Evolutionary conservation across 1,140 invertebrate genomes (phyloP).

Genomic region (Formica selysi): DNA sequence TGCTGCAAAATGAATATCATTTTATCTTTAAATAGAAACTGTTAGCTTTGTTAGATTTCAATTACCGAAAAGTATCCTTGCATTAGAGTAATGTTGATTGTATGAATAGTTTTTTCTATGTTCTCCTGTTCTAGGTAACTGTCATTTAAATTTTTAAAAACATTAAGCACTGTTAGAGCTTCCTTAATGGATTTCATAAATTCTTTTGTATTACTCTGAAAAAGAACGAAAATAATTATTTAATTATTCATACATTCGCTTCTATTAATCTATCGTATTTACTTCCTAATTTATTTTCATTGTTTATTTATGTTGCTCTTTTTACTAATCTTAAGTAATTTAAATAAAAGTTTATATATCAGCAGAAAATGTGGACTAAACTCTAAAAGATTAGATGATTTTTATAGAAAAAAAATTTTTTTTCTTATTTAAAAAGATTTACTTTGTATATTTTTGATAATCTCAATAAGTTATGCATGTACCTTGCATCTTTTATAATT

Average conservation of each 20-base stretch:
- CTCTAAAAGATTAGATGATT: not conserved
- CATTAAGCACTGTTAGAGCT: constrained; percentile 50
- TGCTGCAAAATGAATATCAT: constrained; percentile 55
- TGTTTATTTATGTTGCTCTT: constrained; percentile 1
- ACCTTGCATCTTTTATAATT: constrained; percentile 74
- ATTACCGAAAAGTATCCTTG: constrained; percentile 69
- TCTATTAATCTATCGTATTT: constrained; percentile 1
- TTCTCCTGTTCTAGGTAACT: not conserved
- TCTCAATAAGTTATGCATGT: not conserved
- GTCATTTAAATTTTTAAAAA: constrained; percentile 59
- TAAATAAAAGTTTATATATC: not conserved
- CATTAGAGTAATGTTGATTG: constrained; percentile 70
- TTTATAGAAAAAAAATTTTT: not conserved
- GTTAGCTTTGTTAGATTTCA: not conserved
- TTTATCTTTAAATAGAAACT: not conserved
- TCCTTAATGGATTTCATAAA: constrained; percentile 58
- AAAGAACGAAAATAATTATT: constrained; percentile 23
- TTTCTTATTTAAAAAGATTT: not conserved
- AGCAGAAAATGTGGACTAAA: not conserved
- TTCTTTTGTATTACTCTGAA: constrained; percentile 60
- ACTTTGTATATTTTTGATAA: not conserved
- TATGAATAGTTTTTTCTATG: constrained; percentile 26
- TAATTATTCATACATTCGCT: not conserved
- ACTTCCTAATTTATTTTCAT: constrained; percentile 13
- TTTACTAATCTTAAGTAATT: not conserved